Conservation (phyloP, 23 tunicate genomes). For the Trididemnum nubilum region DNA sequence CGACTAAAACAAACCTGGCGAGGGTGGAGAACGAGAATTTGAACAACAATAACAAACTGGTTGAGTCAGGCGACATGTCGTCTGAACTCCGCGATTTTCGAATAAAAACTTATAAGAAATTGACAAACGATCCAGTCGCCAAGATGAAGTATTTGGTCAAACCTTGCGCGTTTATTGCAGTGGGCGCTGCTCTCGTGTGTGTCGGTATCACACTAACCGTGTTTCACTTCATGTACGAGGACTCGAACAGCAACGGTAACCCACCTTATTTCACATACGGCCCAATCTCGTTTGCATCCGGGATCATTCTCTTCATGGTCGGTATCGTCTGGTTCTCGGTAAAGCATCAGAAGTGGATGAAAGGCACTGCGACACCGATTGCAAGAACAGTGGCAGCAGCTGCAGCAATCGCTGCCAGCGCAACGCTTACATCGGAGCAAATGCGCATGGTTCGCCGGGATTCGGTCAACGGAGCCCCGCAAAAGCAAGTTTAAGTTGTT, state of each 20-base stretch:
- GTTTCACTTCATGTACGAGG: slow-evolving; percentile 80
- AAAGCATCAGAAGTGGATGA: slow-evolving; percentile 75
- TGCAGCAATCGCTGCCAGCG: slow-evolving; percentile 40
- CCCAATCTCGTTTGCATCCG: slow-evolving; percentile 71
- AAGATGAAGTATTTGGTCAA: slow-evolving; percentile 55
- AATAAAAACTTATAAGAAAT: slow-evolving; percentile 7
- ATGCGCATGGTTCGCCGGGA: slow-evolving; percentile 10
- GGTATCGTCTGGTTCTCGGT: slow-evolving; percentile 90
- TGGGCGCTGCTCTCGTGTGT: slow-evolving; percentile 46
- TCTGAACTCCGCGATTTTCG: slow-evolving; percentile 4
- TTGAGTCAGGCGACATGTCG: background rate
- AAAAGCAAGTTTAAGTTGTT: too few species aligned
- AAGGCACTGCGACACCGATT: slow-evolving; percentile 84
- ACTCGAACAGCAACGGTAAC: background rate
- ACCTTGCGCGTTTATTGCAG: slow-evolving; percentile 45
- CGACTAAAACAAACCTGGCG: background rate
- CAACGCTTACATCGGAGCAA: slow-evolving; percentile 51
- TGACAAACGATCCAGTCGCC: slow-evolving; percentile 22
- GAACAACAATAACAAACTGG: background rate
- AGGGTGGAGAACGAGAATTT: background rate
- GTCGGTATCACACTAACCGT: slow-evolving; percentile 69
- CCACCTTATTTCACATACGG: slow-evolving; percentile 84
- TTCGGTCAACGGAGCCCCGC: background rate
- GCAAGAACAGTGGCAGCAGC: slow-evolving; percentile 66
- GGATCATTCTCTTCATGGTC: slow-evolving; percentile 64